phyloP scores from a whole-genome alignment of 2,797 vertebrate species.

The Sebastes melanostomus region DNA sequence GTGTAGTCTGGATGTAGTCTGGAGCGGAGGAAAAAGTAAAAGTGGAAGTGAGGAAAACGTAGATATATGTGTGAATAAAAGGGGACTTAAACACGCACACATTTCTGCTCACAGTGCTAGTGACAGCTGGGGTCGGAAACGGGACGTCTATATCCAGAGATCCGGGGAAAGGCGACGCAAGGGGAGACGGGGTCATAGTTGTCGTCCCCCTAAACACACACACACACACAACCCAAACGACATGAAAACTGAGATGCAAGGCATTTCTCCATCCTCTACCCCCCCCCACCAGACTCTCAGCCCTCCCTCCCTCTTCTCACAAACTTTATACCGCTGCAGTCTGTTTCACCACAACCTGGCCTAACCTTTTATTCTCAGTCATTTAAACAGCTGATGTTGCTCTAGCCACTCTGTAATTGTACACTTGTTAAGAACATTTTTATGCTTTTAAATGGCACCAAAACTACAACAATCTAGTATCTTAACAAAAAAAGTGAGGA shows the following conservation, averaged over 20 bases:
- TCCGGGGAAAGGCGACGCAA: conserved; percentile 56
- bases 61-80: conserved; percentile 17
- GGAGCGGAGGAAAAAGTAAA: conserved; percentile 26
- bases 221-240: conserved; percentile 65
- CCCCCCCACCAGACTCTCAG: not conserved
- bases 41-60: conserved; percentile 22
- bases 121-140: conserved; percentile 77
- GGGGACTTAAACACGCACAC: conserved; percentile 16
- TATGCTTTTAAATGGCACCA: conserved; percentile 1
- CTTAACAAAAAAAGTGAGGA: not conserved
- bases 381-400: conserved; percentile 44
- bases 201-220: conserved; percentile 61
- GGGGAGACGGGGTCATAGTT: conserved; percentile 62
- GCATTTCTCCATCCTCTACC: conserved; percentile 45
- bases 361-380: conserved; percentile 46
- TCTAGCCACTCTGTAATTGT: conserved; percentile 38
- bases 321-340: conserved; percentile 35
- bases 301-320: conserved; percentile 8
- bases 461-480: not conserved
- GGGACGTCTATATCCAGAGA: conserved; percentile 75
- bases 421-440: conserved; percentile 29
- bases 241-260: conserved; percentile 74
- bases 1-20: not conserved
- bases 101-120: conserved; percentile 24
- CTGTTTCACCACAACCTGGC: conserved; percentile 47